Conservation (phyloP, 2,797 vertebrate genomes). For the Bradypodion pumilum region DNA sequence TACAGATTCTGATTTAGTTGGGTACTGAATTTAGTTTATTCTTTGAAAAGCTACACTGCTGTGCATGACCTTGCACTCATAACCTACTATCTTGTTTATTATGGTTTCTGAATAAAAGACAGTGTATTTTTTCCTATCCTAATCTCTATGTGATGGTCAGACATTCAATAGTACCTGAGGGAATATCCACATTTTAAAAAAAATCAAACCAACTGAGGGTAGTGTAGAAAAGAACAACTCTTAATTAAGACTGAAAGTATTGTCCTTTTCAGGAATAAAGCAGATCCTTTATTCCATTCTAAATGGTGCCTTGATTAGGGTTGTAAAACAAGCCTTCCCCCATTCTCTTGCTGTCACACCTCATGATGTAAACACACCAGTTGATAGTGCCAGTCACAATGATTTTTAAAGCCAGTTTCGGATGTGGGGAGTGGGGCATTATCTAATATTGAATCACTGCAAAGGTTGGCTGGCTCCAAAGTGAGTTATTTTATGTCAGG, state of each 20-base stretch:
- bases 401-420: too few relatives aligned
- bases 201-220: constrained; percentile 19
- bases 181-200: constrained; percentile 31
- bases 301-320: too few relatives aligned
- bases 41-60: neutral
- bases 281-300: too few relatives aligned
- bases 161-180: constrained; percentile 46
- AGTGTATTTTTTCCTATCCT: constrained; percentile 18
- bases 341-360: too few relatives aligned
- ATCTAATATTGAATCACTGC: too few relatives aligned
- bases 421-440: too few relatives aligned
- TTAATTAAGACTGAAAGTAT: constrained; percentile 48
- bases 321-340: too few relatives aligned
- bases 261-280: constrained; percentile 28
- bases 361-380: too few relatives aligned
- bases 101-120: neutral
- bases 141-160: constrained; percentile 30
- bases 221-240: constrained; percentile 10
- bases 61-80: constrained; percentile 3
- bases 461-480: too few relatives aligned
- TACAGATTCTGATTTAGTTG: neutral
- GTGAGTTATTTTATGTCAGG: too few relatives aligned
- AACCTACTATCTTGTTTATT: neutral
- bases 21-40: neutral
- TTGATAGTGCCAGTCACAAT: too few relatives aligned